These are phyloP conservation scores for Heliothis subflexa DNA, from an alignment of 1,140 invertebrate genomes.

Conservation along the genomic window DNA sequence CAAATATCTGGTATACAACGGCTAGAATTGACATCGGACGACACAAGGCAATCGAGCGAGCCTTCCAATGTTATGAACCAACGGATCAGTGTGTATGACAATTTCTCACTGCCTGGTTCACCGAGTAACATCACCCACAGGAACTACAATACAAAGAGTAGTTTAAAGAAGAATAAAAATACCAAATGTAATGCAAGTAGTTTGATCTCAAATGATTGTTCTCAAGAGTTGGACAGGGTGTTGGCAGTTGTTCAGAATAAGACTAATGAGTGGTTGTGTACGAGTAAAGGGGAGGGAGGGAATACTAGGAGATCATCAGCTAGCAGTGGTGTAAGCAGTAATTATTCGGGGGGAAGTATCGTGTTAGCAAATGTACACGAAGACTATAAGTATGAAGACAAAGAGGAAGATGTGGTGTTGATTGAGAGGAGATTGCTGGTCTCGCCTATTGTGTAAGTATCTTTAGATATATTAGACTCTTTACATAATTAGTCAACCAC, in stretches of 20 bases:
- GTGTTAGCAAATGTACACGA: conserved; percentile 88
- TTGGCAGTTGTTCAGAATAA: conserved; percentile 75
- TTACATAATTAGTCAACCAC: no score
- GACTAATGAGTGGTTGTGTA: conserved; percentile 76
- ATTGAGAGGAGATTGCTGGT: conserved; percentile 89
- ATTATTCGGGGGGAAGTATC: conserved; percentile 74
- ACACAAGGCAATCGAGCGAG: conserved; percentile 50
- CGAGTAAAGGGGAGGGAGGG: conserved; percentile 57
- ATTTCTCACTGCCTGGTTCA: conserved; percentile 78
- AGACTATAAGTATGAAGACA: conserved; percentile 92
- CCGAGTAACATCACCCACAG: conserved; percentile 74
- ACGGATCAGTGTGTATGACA: conserved; percentile 73
- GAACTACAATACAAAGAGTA: conserved; percentile 77
- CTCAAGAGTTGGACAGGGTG: conserved; percentile 70
- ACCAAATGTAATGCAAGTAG: conserved; percentile 39
- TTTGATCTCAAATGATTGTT: conserved; percentile 61
- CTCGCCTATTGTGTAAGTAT: conserved; percentile 85
- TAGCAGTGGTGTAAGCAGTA: conserved; percentile 80
- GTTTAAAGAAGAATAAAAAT: conserved; percentile 64
- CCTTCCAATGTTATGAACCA: conserved; percentile 60
- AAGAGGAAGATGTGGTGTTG: conserved; percentile 89
- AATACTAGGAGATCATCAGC: conserved; percentile 80
- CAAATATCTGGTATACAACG: conserved; percentile 76
- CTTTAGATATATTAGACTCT: background rate
- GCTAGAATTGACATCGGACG: conserved; percentile 71